These are phyloP conservation scores for Tupiocoris notatus DNA, from an alignment of 2,888 invertebrate genomes.

Conservation along the genomic window DNA sequence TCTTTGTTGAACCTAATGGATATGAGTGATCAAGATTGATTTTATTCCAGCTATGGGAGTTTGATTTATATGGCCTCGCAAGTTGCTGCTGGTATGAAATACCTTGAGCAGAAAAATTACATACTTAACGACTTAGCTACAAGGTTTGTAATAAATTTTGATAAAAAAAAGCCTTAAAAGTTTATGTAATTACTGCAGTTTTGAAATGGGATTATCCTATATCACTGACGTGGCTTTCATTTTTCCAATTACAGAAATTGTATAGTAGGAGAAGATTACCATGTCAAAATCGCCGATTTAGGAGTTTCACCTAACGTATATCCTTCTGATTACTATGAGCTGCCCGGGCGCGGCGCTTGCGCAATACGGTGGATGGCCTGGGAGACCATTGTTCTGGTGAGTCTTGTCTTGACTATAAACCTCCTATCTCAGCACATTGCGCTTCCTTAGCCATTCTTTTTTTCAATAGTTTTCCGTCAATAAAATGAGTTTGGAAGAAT, in stretches of 20 bases:
- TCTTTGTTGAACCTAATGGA: too few species aligned
- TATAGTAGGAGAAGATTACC: slow-evolving; percentile 71
- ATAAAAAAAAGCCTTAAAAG: not conserved
- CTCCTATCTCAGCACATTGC: too few species aligned
- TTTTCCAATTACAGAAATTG: slow-evolving; percentile 65
- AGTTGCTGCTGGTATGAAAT: slow-evolving; percentile 87
- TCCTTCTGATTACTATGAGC: slow-evolving; percentile 73
- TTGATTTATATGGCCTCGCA: slow-evolving; percentile 83
- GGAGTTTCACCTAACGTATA: slow-evolving; percentile 71
- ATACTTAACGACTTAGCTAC: slow-evolving; percentile 84
- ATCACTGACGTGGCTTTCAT: not conserved
- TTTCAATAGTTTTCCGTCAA: too few species aligned
- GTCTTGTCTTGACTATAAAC: too few species aligned
- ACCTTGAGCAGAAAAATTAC: slow-evolving; percentile 79
- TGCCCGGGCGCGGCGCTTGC: slow-evolving; percentile 68
- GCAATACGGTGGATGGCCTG: slow-evolving; percentile 88
- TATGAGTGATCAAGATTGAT: too few species aligned
- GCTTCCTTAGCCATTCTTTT: too few species aligned
- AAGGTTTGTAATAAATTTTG: slow-evolving; percentile 59
- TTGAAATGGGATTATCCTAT: not conserved
- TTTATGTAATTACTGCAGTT: not conserved
- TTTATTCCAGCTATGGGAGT: slow-evolving; percentile 68
- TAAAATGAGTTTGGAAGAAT: too few species aligned
- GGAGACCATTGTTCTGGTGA: slow-evolving; percentile 76
- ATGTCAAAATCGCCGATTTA: slow-evolving; percentile 72